Conservation (phyloP, 2,113 vertebrate genomes). For the Barnardius zonarius region DNA sequence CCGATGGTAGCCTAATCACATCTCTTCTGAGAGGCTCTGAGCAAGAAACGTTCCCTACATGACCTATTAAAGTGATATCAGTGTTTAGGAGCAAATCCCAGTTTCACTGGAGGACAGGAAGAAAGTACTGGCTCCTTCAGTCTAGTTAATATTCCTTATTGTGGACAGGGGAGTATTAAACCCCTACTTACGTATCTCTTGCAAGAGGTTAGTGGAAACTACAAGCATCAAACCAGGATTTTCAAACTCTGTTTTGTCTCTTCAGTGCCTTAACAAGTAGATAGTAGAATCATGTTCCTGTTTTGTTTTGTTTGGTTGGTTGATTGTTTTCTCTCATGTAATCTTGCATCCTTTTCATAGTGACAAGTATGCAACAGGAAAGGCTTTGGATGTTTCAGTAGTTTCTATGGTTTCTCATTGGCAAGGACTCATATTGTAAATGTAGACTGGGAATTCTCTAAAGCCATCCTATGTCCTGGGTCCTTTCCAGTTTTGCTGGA, state of each 20-base stretch:
- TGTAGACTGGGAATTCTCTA: neutral
- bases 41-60: neutral
- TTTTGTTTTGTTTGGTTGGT: rapidly evolving
- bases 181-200: neutral
- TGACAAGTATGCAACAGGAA: neutral
- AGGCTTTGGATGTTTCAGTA: neutral
- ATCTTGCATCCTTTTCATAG: neutral
- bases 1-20: neutral
- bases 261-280: neutral
- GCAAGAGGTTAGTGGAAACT: neutral
- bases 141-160: neutral
- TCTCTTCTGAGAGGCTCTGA: neutral
- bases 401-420: neutral
- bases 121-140: neutral
- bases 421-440: neutral
- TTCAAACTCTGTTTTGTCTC: neutral
- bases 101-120: neutral
- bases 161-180: neutral
- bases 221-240: neutral
- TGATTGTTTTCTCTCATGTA: neutral
- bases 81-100: neutral
- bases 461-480: neutral
- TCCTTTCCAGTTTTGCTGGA: neutral
- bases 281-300: neutral
- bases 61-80: neutral